phyloP scores from a whole-genome alignment of 2,113 vertebrate genomes.

The Microcebus jonahi region DNA sequence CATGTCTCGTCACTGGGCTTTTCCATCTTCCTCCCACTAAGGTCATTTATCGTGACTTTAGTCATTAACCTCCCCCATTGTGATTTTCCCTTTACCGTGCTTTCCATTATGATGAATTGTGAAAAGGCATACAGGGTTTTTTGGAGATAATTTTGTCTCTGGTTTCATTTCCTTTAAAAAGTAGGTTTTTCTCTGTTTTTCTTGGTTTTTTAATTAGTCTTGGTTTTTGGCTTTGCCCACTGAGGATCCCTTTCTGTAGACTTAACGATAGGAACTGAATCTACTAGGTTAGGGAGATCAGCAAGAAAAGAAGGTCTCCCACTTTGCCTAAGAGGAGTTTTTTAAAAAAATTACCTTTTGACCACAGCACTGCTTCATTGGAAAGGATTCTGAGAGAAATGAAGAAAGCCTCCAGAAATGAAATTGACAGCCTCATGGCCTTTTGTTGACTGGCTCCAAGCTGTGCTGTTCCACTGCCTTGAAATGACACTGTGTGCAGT shows the following conservation, averaged over 20 bases:
- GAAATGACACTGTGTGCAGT: conserved; percentile 79
- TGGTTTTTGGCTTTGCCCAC: conserved; percentile 42
- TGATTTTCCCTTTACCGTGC: not conserved
- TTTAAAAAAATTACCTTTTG: not conserved
- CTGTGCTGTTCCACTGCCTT: not conserved
- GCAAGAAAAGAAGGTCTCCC: not conserved
- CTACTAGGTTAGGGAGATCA: not conserved
- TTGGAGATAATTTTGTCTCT: conserved; percentile 47
- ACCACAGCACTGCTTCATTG: conserved; percentile 55
- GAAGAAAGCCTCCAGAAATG: conserved; percentile 41
- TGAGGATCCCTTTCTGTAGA: conserved; percentile 23
- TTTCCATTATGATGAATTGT: not conserved
- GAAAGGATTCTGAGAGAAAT: conserved; percentile 62
- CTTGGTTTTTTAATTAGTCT: conserved; percentile 10
- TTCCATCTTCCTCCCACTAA: not conserved
- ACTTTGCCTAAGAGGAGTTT: not conserved
- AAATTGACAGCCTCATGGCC: conserved; percentile 23
- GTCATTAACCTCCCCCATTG: not conserved
- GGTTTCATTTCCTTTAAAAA: conserved; percentile 82
- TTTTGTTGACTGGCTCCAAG: conserved; percentile 65
- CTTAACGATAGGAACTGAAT: not conserved
- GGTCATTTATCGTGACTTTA: not conserved
- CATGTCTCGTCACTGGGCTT: conserved; percentile 12
- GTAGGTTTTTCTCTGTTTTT: conserved; percentile 17
- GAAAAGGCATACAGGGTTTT: not conserved